phyloP scores from a whole-genome alignment of 2,797 vertebrate genomes.

The Ambastaia sidthimunki region DNA sequence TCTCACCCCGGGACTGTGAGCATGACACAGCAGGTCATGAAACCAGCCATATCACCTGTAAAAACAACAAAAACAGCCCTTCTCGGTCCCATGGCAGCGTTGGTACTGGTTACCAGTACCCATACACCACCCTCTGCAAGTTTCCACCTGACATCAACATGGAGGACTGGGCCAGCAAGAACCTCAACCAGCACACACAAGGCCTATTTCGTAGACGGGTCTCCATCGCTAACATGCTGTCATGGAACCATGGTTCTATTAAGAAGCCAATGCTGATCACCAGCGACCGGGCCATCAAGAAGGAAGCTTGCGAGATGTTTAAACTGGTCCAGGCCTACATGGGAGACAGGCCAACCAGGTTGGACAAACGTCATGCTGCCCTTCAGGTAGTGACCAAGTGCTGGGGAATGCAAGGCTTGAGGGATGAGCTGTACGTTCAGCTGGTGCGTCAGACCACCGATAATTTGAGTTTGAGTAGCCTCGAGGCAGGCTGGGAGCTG shows the following conservation, averaged over 20 bases:
- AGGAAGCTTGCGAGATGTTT: constrained; percentile 84
- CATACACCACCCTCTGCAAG: constrained; percentile 75
- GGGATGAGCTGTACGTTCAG: constrained; percentile 83
- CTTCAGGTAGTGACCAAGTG: constrained; percentile 78
- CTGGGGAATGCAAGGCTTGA: constrained; percentile 79
- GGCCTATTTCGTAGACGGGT: constrained; percentile 81
- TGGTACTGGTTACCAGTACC: constrained; percentile 67
- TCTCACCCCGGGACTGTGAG: constrained; percentile 48
- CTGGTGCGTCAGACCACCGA: constrained; percentile 82
- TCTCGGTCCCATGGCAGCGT: constrained; percentile 57
- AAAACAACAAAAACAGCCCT: constrained; percentile 20
- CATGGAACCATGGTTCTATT: constrained; percentile 81
- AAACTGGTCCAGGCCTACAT: constrained; percentile 84
- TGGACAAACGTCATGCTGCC: constrained; percentile 75
- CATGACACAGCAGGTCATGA: constrained; percentile 18
- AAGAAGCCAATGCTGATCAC: constrained; percentile 85
- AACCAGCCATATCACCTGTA: constrained; percentile 28
- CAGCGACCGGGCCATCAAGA: constrained; percentile 77
- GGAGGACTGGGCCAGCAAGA: constrained; percentile 82
- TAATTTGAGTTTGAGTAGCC: constrained; percentile 74
- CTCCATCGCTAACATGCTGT: constrained; percentile 83
- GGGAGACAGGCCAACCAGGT: constrained; percentile 78
- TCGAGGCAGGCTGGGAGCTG: constrained; percentile 81
- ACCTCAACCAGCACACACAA: constrained; percentile 83
- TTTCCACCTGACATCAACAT: constrained; percentile 78